phyloP scores from a whole-genome alignment of 2,113 vertebrate genomes.

The Spea multiplicata region DNA sequence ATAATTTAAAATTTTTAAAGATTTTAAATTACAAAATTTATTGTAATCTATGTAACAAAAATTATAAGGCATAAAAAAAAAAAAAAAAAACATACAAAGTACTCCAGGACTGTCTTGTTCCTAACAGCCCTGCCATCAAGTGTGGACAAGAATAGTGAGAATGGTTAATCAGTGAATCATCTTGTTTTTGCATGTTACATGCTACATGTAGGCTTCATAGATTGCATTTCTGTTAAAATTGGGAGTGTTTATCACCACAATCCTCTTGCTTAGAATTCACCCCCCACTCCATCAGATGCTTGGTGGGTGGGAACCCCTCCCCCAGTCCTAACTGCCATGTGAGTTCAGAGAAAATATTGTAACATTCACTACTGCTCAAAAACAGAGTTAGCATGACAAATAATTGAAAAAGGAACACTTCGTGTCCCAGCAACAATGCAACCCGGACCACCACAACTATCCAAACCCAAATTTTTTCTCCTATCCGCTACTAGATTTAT shows the following conservation, averaged over 20 bases:
- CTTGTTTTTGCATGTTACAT: conserved; percentile 12
- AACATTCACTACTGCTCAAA: conserved; percentile 46
- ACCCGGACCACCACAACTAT: neutral
- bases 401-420: conserved; percentile 17
- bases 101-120: neutral
- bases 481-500: no score
- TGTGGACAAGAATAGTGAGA: neutral
- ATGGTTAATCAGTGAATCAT: conserved; percentile 11
- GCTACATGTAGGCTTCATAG: conserved; percentile 7
- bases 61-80: no score
- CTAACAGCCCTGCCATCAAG: neutral
- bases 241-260: conserved; percentile 20
- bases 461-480: neutral
- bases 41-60: no score
- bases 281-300: conserved; percentile 31
- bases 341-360: conserved; percentile 56
- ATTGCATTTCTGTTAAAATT: neutral
- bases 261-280: conserved; percentile 41
- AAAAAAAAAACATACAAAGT: no score
- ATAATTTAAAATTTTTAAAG: no score
- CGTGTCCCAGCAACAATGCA: neutral
- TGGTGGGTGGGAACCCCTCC: conserved; percentile 33
- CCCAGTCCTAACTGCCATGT: conserved; percentile 33
- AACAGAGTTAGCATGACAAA: conserved; percentile 26
- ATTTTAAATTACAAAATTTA: no score